Base-by-base conservation (phyloP, 2,113 vertebrate genomes). In the Cacatua alba region DNA sequence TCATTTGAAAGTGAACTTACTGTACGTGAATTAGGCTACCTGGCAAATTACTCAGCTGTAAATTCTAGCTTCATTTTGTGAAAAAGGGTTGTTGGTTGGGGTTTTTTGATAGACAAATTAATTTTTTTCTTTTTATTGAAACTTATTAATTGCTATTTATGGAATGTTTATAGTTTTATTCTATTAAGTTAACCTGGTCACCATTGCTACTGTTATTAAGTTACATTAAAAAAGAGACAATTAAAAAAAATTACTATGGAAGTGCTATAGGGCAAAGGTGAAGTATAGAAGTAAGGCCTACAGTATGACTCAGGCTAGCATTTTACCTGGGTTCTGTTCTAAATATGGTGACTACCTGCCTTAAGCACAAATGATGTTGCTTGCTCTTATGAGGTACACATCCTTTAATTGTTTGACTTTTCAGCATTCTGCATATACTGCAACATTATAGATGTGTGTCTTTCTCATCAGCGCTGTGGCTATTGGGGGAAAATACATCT, bases 401-500 rank as follows among this genome's bases (percentile, higher is more conserved):
- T 75, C 80, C 82, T 72, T 5, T 91, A 91, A 76, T 49, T 86
- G 62, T 51, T 86, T 90, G 89, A 94, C 78, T 77, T 88, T 86
- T 75, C 60, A 83, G 43, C 49, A 43, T 90, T 76, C 49, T 96
- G 48, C 80, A 46, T 78, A 52, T 55, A 31, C 25, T 94, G 75
- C 52, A 79, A 15, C 29, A 41, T 52, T 81, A 16, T 15, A 88
- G 31, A 19, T 13, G 31, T 70, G 19, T 37, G 55, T 46, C 37
- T 48, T 86, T 93, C 52, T 90, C 52, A 57, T 35, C 2, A 1
- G 20, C 43, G 21, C 17, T 12, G 10, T 65, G 48, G 44, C 14
- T 71, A 55, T 3, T 76, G 37, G 26, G 53, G 13, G 7, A 43
- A 75, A 78, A 86, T 81, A 4, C 9, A 33, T 63, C 39, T 10